Conservation (phyloP, 2,888 invertebrate genomes). For the Eristalis tenax region DNA sequence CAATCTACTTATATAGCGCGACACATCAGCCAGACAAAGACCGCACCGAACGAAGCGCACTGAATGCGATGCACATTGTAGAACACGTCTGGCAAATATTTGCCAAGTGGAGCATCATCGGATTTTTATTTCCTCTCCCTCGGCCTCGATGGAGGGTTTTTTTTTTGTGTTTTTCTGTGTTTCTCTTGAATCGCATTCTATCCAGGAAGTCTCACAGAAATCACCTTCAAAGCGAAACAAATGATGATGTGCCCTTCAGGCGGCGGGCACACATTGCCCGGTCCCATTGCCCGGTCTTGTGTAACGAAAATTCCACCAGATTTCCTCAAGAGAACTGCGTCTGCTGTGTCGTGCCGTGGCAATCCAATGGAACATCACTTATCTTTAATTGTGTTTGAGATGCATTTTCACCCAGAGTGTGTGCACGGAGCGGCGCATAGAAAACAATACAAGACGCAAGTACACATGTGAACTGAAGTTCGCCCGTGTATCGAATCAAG, state of each 20-base stretch:
- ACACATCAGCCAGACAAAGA: constrained; percentile 44
- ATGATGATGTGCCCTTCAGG: constrained; percentile 33
- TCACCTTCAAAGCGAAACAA: constrained; percentile 41
- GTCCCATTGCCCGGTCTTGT: constrained; percentile 17
- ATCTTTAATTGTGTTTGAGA: constrained; percentile 57
- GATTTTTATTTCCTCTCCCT: constrained; percentile 28
- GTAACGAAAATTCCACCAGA: constrained; percentile 1
- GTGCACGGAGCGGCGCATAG: not conserved
- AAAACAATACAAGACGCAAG: not conserved
- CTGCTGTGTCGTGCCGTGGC: constrained; percentile 6
- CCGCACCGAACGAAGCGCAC: constrained; percentile 21
- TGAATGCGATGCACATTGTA: constrained; percentile 64
- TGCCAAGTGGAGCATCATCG: constrained; percentile 75
- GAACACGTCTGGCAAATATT: constrained; percentile 76
- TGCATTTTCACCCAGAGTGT: constrained; percentile 24
- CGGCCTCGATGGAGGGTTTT: too few relatives aligned
- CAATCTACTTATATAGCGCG: constrained; percentile 41
- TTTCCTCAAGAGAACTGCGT: constrained; percentile 17
- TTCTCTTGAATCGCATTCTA: not conserved
- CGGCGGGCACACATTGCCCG: not conserved
- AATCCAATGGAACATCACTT: constrained; percentile 61
- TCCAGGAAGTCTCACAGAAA: constrained; percentile 52
- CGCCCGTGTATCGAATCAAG: constrained; percentile 24
- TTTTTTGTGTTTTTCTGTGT: not conserved
- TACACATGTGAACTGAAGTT: too few relatives aligned